These are phyloP conservation scores for Arctocebus calabarensis DNA, from an alignment of 2,797 vertebrate genomes.

Conservation along the genomic window DNA sequence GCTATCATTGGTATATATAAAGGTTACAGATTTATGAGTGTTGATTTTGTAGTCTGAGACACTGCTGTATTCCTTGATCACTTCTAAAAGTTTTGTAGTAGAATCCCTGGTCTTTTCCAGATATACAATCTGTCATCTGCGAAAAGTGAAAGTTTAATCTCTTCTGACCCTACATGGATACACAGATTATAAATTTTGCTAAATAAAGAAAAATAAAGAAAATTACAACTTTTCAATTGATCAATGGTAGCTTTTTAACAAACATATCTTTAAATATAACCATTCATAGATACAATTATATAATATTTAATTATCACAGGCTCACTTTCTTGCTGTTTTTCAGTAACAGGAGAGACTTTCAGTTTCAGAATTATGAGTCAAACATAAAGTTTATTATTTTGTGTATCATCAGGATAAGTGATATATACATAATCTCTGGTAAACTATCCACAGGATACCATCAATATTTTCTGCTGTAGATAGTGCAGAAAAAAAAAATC, in stretches of 20 bases:
- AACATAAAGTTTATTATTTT: background rate
- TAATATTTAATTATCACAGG: background rate
- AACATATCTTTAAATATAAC: background rate
- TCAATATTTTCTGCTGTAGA: too few relatives aligned
- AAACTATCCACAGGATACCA: too few relatives aligned
- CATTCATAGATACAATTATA: background rate
- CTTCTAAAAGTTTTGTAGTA: too few relatives aligned
- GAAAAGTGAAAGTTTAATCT: too few relatives aligned
- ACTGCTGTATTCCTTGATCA: too few relatives aligned
- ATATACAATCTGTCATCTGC: too few relatives aligned
- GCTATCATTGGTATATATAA: too few relatives aligned
- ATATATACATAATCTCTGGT: background rate
- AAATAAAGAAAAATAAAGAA: background rate
- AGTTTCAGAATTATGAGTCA: background rate
- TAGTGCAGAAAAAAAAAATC: too few relatives aligned
- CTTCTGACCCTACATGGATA: too few relatives aligned
- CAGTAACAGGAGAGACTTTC: background rate
- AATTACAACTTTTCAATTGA: background rate
- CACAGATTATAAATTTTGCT: background rate
- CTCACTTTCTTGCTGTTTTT: background rate
- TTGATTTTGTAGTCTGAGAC: too few relatives aligned
- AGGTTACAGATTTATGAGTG: too few relatives aligned
- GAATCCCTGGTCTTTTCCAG: too few relatives aligned
- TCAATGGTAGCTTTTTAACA: background rate
- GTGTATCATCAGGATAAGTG: background rate